phyloP scores from a whole-genome alignment of 2,888 invertebrate genomes.

The Caenorhabditis becei region DNA sequence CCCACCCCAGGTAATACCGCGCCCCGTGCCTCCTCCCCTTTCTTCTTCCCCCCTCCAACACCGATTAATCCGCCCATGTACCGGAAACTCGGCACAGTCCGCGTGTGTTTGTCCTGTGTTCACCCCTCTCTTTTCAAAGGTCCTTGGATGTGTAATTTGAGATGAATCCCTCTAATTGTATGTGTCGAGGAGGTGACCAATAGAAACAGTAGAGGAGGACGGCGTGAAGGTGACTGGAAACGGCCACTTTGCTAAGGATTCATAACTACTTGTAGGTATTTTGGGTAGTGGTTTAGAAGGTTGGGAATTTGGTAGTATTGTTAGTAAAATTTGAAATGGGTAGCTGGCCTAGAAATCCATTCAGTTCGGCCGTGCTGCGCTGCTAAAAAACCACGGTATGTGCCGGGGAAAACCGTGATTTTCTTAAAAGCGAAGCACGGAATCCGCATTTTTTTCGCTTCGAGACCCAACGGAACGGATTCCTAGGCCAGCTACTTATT shows the following conservation, averaged over 20 bases:
- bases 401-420: too few relatives aligned
- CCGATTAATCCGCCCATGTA: constrained; percentile 58
- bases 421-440: too few relatives aligned
- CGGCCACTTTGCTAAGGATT: background rate
- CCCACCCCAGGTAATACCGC: too few relatives aligned
- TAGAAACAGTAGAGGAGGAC: background rate
- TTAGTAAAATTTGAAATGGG: too few relatives aligned
- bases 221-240: background rate
- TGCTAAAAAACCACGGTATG: too few relatives aligned
- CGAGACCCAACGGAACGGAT: too few relatives aligned
- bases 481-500: too few relatives aligned
- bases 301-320: too few relatives aligned
- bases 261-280: background rate
- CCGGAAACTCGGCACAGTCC: constrained; percentile 51
- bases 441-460: too few relatives aligned
- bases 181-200: background rate
- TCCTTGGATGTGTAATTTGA: constrained; percentile 42
- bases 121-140: constrained; percentile 21
- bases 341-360: too few relatives aligned
- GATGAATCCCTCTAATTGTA: constrained; percentile 31
- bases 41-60: constrained; percentile 2
- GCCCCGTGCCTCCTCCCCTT: background rate
- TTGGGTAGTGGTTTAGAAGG: too few relatives aligned
- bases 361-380: too few relatives aligned
- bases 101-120: constrained; percentile 7